phyloP scores from a whole-genome alignment of 2,113 vertebrate genomes.

The Sakesphorus luctuosus region DNA sequence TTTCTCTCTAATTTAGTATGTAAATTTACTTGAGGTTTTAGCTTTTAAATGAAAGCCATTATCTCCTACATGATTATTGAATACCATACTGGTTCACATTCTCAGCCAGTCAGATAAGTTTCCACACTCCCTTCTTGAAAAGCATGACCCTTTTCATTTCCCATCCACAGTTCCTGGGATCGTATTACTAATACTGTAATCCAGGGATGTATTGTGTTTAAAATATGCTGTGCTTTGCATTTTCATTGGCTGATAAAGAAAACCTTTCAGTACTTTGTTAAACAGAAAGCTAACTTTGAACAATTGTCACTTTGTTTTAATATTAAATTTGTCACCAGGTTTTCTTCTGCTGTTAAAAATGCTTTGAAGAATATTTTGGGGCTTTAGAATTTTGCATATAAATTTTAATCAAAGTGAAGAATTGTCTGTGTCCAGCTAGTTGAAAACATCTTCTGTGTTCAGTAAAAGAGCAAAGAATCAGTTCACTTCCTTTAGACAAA shows the following conservation, averaged over 20 bases:
- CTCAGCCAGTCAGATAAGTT: not conserved
- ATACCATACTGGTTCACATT: not conserved
- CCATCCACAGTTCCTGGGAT: not conserved
- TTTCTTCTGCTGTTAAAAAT: not conserved
- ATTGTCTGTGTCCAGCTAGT: not conserved
- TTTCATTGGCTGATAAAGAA: not conserved
- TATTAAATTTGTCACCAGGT: not conserved
- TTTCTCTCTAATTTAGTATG: not conserved
- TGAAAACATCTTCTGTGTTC: conserved; percentile 5
- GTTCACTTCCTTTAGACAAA: conserved; percentile 43
- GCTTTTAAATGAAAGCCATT: not conserved
- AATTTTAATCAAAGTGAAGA: not conserved
- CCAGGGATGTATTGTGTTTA: not conserved
- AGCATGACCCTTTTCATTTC: not conserved
- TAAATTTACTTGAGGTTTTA: not conserved
- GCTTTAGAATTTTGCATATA: not conserved
- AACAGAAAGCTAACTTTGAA: not conserved
- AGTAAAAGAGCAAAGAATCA: not conserved
- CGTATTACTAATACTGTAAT: not conserved
- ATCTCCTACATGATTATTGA: not conserved
- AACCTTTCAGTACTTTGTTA: not conserved
- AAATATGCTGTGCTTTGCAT: not conserved
- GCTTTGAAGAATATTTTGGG: not conserved
- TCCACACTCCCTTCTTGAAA: not conserved
- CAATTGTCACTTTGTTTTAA: not conserved